A percentile compares a stretch with the other conserved stretches of the same genome.
phyloP scores from a whole-genome alignment of 2,797 vertebrate species.

The Sebastes aleutianus region DNA sequence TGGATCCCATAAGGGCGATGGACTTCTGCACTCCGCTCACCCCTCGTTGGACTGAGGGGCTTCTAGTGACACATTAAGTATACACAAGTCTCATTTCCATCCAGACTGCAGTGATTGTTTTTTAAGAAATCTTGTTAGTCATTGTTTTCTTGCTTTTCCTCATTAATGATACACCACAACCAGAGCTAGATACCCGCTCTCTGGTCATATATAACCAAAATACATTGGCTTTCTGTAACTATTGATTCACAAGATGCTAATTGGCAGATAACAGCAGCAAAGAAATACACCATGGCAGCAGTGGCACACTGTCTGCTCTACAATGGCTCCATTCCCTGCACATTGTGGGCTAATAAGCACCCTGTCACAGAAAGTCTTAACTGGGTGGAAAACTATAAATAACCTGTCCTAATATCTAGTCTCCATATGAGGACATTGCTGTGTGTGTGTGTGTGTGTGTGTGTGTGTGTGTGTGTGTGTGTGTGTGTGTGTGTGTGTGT shows the following conservation, averaged over 20 bases:
- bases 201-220: not conserved
- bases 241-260: slow-evolving; percentile 7
- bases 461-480: not conserved
- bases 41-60: not conserved
- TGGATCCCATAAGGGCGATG: not conserved
- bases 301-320: not conserved
- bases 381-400: slow-evolving; percentile 21
- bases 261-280: not conserved
- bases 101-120: not conserved
- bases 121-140: not conserved
- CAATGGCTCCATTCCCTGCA: not conserved
- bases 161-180: not conserved
- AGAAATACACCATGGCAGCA: not conserved
- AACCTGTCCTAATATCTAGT: not conserved
- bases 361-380: not conserved
- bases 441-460: not conserved
- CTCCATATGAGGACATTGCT: not conserved
- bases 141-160: not conserved
- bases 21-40: not conserved
- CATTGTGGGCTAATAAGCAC: not conserved
- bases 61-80: not conserved
- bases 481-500: not conserved
- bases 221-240: not conserved
- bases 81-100: not conserved
- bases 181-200: not conserved